Conservation (phyloP, 2,888 invertebrate genomes). For the Limnephilus lunatus region DNA sequence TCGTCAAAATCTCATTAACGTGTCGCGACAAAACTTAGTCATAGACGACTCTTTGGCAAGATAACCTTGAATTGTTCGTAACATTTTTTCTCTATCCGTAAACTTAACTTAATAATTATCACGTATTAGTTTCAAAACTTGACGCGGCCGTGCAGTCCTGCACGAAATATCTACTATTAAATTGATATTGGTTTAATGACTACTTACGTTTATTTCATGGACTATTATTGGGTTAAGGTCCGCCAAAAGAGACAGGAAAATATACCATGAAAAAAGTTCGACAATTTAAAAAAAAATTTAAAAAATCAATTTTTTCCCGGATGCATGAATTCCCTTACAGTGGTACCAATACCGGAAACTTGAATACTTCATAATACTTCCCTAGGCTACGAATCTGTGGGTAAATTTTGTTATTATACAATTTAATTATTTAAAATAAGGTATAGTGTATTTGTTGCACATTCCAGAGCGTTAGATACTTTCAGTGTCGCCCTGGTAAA, state of each 20-base stretch:
- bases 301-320: no score
- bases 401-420: no score
- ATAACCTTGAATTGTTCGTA: background rate
- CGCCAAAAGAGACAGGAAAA: background rate
- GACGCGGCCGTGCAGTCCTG: background rate
- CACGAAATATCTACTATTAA: background rate
- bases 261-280: background rate
- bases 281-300: no score
- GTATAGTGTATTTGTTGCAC: no score
- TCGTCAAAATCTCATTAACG: slow-evolving; percentile 31
- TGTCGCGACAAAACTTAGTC: slow-evolving; percentile 16
- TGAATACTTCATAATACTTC: no score
- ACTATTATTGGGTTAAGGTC: background rate
- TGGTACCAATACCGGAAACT: no score
- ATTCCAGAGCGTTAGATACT: no score
- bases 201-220: background rate
- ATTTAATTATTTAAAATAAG: no score
- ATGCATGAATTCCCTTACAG: no score
- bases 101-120: no score
- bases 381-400: no score
- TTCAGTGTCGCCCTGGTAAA: no score
- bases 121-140: background rate
- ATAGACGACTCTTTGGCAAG: background rate
- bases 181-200: background rate
- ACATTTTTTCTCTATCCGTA: background rate